Conservation (phyloP, 2,888 invertebrate species). For the Lysandra bellargus region DNA sequence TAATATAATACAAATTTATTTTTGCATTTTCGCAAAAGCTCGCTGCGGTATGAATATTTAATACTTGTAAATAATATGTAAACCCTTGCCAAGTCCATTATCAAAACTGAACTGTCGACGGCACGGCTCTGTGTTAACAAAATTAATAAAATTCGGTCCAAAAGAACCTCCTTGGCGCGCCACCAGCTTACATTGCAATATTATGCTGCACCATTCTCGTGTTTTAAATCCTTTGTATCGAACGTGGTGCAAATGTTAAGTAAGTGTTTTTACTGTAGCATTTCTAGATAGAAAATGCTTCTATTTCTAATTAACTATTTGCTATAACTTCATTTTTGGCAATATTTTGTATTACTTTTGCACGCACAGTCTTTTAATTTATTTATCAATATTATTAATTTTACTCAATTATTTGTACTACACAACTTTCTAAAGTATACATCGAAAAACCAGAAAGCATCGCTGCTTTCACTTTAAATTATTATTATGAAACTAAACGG, state of each 20-base stretch:
- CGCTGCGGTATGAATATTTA: constrained; percentile 21
- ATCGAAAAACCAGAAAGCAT: no score
- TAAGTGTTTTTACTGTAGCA: not conserved
- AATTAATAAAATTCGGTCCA: constrained; percentile 43
- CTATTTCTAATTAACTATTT: not conserved
- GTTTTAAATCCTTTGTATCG: constrained; percentile 7
- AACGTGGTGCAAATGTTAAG: constrained; percentile 19
- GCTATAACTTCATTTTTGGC: not conserved
- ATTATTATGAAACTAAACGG: no score
- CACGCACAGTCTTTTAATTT: not conserved
- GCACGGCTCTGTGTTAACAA: constrained; percentile 39
- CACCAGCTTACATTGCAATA: constrained; percentile 41
- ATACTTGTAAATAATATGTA: constrained; percentile 26
- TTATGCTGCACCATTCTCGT: constrained; percentile 38
- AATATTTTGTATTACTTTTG: not conserved
- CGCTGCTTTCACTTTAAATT: no score
- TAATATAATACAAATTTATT: not conserved
- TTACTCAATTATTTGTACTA: no score
- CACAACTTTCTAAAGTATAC: no score
- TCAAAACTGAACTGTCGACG: constrained; percentile 27
- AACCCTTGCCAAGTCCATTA: constrained; percentile 29
- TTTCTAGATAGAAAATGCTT: not conserved
- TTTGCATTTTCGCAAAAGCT: not conserved
- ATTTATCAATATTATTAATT: no score
- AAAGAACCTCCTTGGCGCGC: constrained; percentile 40